phyloP scores from a whole-genome alignment of 2,888 invertebrate species.

The Leptopilina syphax region DNA sequence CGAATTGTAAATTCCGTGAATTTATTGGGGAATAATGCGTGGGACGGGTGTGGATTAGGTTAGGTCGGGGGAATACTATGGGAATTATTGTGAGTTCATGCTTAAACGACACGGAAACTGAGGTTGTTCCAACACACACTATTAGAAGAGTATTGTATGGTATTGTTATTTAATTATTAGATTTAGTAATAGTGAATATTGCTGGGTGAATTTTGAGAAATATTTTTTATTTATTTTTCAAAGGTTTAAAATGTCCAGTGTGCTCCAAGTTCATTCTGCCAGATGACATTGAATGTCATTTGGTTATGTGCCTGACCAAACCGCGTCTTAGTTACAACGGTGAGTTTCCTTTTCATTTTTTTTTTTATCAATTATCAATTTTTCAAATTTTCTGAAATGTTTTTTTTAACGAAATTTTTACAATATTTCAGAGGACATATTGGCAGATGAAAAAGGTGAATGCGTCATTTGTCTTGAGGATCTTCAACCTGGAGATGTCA shows the following conservation, averaged over 20 bases:
- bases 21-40: slow-evolving; percentile 35
- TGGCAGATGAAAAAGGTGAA: slow-evolving; percentile 97
- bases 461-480: slow-evolving; percentile 99
- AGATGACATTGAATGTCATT: slow-evolving; percentile 99
- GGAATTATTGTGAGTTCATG: slow-evolving; percentile 75
- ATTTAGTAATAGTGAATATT: slow-evolving; percentile 28
- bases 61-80: slow-evolving; percentile 70
- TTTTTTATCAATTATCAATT: background rate
- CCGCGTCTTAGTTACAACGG: slow-evolving; percentile 99
- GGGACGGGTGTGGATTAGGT: slow-evolving; percentile 65
- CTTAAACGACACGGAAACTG: slow-evolving; percentile 72
- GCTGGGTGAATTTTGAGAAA: background rate
- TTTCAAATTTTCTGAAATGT: slow-evolving; percentile 6
- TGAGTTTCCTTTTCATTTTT: slow-evolving; percentile 77
- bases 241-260: slow-evolving; percentile 99
- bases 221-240: slow-evolving; percentile 70
- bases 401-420: slow-evolving; percentile 37
- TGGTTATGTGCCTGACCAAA: slow-evolving; percentile 99
- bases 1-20: background rate
- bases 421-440: slow-evolving; percentile 92
- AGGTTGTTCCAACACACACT: slow-evolving; percentile 72
- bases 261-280: slow-evolving; percentile 99
- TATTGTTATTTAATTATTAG: slow-evolving; percentile 53
- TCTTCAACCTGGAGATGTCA: slow-evolving; percentile 95
- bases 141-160: slow-evolving; percentile 74